Evolutionary conservation across 2,797 vertebrate genomes (phyloP).

Genomic region (Champsocephalus gunnari): DNA sequence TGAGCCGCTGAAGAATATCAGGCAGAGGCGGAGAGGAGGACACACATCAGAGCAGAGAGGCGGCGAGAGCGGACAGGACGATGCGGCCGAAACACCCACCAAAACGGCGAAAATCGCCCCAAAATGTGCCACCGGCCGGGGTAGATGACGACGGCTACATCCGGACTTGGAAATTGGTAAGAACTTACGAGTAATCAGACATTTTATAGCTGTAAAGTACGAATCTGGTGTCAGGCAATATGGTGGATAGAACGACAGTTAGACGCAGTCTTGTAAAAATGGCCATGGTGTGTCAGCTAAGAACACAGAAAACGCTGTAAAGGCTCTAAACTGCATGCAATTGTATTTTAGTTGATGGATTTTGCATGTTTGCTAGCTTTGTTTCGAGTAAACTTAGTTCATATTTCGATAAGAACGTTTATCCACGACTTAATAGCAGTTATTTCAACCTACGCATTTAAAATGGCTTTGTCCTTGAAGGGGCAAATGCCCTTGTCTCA

Average conservation of each 20-base stretch:
- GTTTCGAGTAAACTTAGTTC: conserved; percentile 45
- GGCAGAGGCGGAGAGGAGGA: conserved; percentile 72
- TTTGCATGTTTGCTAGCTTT: conserved; percentile 45
- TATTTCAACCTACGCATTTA: conserved; percentile 87
- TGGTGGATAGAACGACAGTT: conserved; percentile 85
- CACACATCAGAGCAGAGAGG: conserved; percentile 64
- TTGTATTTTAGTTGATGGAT: conserved; percentile 30
- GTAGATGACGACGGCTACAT: conserved; percentile 67
- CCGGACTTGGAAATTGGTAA: conserved; percentile 75
- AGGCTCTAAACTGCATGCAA: background rate
- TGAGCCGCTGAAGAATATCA: conserved; percentile 79
- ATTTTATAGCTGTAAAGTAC: conserved; percentile 43
- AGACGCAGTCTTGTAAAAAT: conserved; percentile 85
- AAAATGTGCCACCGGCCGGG: conserved; percentile 29
- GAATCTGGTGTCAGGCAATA: conserved; percentile 77
- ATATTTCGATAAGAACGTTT: conserved; percentile 42
- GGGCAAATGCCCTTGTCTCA: conserved; percentile 83
- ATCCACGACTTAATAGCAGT: conserved; percentile 61
- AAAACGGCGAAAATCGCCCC: conserved; percentile 62
- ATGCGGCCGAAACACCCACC: conserved; percentile 40
- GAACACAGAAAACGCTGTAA: conserved; percentile 50
- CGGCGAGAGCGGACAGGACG: conserved; percentile 23
- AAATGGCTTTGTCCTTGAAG: conserved; percentile 91
- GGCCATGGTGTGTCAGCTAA: conserved; percentile 84
- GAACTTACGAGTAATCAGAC: conserved; percentile 53